A percentile compares a stretch with the other conserved stretches of the same genome.
Evolutionary conservation across 1,140 invertebrate genomes (phyloP).

Genomic region (Tetramorium parvispinum): DNA sequence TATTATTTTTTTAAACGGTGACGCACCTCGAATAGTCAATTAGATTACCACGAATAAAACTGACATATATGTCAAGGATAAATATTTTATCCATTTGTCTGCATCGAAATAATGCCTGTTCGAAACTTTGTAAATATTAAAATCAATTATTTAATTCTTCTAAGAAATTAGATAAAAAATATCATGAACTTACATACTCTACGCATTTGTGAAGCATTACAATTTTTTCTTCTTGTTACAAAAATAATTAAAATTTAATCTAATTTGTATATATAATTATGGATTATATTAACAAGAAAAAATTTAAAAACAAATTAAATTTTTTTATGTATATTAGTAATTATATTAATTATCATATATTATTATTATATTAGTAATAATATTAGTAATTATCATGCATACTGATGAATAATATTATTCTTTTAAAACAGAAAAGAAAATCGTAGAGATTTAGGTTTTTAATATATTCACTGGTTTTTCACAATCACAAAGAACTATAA

Average conservation of each 20-base stretch:
- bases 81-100: neutral
- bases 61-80: neutral
- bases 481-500: neutral
- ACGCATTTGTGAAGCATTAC: neutral
- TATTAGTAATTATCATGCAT: neutral
- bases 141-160: neutral
- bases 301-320: too few species aligned
- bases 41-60: neutral
- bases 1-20: neutral
- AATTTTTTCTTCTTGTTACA: neutral
- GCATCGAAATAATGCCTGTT: neutral
- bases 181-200: neutral
- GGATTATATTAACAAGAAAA: neutral
- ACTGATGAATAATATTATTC: neutral
- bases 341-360: too few species aligned
- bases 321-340: too few species aligned
- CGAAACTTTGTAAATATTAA: too few species aligned
- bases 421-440: neutral
- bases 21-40: neutral
- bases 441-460: neutral
- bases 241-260: neutral
- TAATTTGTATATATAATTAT: too few species aligned
- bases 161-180: neutral
- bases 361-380: too few species aligned
- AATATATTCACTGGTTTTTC: neutral